Conservation (phyloP, 2,797 vertebrate species). For the Chaetophractus vellerosus region DNA sequence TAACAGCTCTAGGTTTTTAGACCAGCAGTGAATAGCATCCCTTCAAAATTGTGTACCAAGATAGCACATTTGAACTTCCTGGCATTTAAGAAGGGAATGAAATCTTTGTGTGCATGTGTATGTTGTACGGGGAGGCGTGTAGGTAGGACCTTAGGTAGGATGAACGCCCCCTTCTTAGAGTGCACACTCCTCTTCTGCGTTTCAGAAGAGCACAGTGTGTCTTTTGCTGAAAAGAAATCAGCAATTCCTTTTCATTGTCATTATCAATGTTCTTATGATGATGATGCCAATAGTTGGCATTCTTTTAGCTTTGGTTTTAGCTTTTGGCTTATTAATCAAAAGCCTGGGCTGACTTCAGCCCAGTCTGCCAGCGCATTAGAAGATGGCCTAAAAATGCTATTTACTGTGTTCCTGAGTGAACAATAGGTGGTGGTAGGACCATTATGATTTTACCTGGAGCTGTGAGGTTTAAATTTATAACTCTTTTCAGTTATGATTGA, state of each 20-base stretch:
- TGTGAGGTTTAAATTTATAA: background rate
- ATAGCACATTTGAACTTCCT: background rate
- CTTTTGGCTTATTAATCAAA: conserved; percentile 53
- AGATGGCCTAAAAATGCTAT: background rate
- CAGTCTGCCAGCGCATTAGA: background rate
- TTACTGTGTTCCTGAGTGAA: background rate
- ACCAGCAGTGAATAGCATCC: background rate
- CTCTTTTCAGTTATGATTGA: background rate
- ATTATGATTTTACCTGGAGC: background rate
- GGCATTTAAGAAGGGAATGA: background rate
- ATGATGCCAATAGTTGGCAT: conserved; percentile 23
- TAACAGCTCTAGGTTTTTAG: background rate
- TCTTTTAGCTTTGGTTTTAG: background rate
- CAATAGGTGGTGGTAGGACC: background rate
- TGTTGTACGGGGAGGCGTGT: background rate
- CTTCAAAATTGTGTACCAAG: background rate
- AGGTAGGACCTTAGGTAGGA: too few species aligned
- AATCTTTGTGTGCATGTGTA: too few species aligned
- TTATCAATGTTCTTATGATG: background rate
- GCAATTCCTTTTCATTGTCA: background rate
- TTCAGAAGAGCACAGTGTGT: background rate
- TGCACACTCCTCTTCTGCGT: background rate
- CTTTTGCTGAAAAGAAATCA: background rate
- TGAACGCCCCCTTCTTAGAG: background rate
- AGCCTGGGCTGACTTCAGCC: background rate